A percentile compares a stretch with the other conserved stretches of the same genome.
phyloP scores from a whole-genome alignment of 2,797 vertebrate species.

The Pseudomugil gertrudae region DNA sequence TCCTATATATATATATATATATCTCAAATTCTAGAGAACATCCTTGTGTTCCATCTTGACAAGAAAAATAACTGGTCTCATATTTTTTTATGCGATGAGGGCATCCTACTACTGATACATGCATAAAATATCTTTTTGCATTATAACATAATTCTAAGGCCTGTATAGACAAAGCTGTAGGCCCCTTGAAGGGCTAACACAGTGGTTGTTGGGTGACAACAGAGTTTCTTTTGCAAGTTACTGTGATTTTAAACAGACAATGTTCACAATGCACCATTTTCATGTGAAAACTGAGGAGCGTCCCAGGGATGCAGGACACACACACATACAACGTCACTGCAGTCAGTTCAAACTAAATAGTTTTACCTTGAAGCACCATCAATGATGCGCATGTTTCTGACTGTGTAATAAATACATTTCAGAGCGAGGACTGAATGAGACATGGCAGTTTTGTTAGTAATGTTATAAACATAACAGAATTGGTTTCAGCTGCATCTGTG shows the following conservation, averaged over 20 bases:
- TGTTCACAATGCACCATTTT: too few species aligned
- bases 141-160: not conserved
- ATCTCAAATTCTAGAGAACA: too few species aligned
- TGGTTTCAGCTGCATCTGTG: not conserved
- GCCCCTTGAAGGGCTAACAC: not conserved
- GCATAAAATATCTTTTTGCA: not conserved
- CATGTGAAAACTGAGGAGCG: too few species aligned
- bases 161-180: too few species aligned
- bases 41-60: not conserved
- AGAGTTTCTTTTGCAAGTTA: too few species aligned
- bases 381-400: too few species aligned
- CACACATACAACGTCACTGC: too few species aligned
- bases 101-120: too few species aligned
- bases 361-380: not conserved
- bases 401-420: not conserved
- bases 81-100: not conserved
- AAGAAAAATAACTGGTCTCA: not conserved
- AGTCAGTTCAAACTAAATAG: not conserved
- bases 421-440: not conserved
- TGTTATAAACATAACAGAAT: constrained; percentile 4
- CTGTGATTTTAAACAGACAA: too few species aligned
- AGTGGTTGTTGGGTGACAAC: too few species aligned
- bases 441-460: not conserved
- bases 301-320: too few species aligned
- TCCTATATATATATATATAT: too few species aligned